Evolutionary conservation across 2,888 invertebrate species (phyloP).

Genomic region (Physocephala rufipes): DNA sequence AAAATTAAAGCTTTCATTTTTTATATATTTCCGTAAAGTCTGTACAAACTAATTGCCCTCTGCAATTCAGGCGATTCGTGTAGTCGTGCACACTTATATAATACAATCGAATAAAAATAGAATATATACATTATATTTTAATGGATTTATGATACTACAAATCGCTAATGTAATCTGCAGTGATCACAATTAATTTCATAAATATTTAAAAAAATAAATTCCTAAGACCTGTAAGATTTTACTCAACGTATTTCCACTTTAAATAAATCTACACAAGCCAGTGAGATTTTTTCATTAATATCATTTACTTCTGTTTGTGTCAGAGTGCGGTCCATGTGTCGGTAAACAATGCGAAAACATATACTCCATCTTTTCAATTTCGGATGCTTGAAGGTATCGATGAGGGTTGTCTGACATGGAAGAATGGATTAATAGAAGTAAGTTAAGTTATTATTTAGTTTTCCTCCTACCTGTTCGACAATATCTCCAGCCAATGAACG

Average conservation of each 20-base stretch:
- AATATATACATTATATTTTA: too few relatives aligned
- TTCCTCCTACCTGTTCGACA: conserved; percentile 81
- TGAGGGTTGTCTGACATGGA: conserved; percentile 73
- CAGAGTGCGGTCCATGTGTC: conserved; percentile 89
- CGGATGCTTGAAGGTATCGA: conserved; percentile 88
- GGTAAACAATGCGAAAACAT: conserved; percentile 91
- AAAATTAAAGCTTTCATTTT: too few relatives aligned
- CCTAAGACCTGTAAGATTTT: too few relatives aligned
- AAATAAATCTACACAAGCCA: conserved; percentile 66
- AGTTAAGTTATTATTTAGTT: background rate
- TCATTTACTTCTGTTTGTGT: conserved; percentile 86
- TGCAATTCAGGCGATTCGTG: too few relatives aligned
- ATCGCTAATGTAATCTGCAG: too few relatives aligned
- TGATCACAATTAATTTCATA: too few relatives aligned
- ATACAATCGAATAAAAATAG: too few relatives aligned
- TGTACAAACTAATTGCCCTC: too few relatives aligned
- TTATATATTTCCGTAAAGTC: too few relatives aligned
- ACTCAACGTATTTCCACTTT: conserved; percentile 62
- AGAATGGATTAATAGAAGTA: background rate
- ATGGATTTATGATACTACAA: too few relatives aligned
- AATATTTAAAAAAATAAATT: too few relatives aligned
- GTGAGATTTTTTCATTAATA: conserved; percentile 81
- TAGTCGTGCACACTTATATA: too few relatives aligned
- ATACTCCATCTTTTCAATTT: conserved; percentile 84
- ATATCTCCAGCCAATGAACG: conserved; percentile 88